These are phyloP conservation scores for Eutolmus rufibarbis DNA, from an alignment of 2,888 invertebrate genomes.

Conservation along the genomic window DNA sequence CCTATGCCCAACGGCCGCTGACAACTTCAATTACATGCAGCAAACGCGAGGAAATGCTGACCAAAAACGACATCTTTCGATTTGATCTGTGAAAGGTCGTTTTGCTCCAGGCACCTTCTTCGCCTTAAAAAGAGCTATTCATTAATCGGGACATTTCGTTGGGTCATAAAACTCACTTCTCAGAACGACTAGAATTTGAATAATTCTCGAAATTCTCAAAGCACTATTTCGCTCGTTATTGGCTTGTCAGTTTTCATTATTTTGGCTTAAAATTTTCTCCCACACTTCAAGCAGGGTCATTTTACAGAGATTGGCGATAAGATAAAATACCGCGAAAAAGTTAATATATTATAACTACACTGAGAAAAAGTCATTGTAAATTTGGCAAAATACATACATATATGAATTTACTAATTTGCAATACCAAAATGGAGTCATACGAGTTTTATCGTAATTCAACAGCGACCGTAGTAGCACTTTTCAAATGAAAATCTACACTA, in stretches of 20 bases:
- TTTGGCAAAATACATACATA: too few species aligned
- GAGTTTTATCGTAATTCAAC: too few species aligned
- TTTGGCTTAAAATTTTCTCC: background rate
- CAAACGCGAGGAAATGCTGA: background rate
- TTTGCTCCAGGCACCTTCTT: background rate
- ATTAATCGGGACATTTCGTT: background rate
- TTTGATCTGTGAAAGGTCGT: slow-evolving; percentile 29
- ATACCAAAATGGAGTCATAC: too few species aligned
- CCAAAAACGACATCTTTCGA: slow-evolving; percentile 18
- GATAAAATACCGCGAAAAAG: background rate
- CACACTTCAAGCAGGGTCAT: background rate
- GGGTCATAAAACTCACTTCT: background rate
- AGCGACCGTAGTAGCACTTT: too few species aligned
- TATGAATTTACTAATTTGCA: too few species aligned
- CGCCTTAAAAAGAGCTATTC: background rate
- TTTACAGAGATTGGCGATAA: background rate
- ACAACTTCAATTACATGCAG: slow-evolving; percentile 22
- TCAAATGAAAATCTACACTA: too few species aligned
- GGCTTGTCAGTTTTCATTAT: background rate
- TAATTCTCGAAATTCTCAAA: background rate
- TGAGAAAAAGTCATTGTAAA: too few species aligned
- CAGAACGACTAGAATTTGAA: background rate
- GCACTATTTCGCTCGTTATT: background rate
- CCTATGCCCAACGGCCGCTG: slow-evolving; percentile 2
- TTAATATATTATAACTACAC: background rate